Percentiles rank a stretch among this genome's conserved stretches.
Evolutionary conservation across 1,140 invertebrate genomes (phyloP).

Genomic region (Ips typographus): DNA sequence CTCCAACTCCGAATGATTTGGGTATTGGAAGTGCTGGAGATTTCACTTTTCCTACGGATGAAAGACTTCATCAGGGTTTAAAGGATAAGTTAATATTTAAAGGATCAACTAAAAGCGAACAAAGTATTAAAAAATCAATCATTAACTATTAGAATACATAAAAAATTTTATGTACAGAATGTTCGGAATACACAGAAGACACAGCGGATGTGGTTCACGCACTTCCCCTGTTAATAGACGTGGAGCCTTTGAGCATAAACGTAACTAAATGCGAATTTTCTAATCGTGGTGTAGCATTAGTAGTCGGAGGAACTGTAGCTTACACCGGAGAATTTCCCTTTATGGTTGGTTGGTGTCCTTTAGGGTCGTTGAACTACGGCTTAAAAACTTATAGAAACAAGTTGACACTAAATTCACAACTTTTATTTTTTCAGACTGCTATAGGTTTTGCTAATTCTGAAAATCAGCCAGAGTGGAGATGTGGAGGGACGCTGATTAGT

Average conservation of each 20-base stretch:
- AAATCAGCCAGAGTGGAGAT: slow-evolving; percentile 41
- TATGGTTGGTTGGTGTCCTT: slow-evolving; percentile 52
- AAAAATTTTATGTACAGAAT: slow-evolving; percentile 48
- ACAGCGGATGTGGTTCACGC: slow-evolving; percentile 47
- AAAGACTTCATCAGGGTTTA: not conserved
- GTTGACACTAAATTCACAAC: too few relatives aligned
- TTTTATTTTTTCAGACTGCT: slow-evolving; percentile 38
- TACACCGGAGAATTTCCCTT: slow-evolving; percentile 60
- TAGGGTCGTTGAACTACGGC: slow-evolving; percentile 27
- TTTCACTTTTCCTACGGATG: not conserved
- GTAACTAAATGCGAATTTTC: slow-evolving; percentile 51
- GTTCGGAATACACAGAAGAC: slow-evolving; percentile 50
- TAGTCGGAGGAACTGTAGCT: slow-evolving; percentile 58
- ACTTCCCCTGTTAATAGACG: slow-evolving; percentile 49
- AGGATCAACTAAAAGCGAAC: slow-evolving; percentile 35
- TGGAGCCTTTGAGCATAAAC: slow-evolving; percentile 44
- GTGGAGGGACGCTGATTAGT: slow-evolving; percentile 51
- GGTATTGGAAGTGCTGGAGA: not conserved
- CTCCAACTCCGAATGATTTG: slow-evolving; percentile 10
- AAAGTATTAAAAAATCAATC: slow-evolving; percentile 23
- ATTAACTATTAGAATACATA: not conserved
- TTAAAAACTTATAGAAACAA: too few relatives aligned
- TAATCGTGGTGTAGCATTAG: slow-evolving; percentile 50
- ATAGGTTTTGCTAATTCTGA: slow-evolving; percentile 41
- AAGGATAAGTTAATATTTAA: not conserved